Base-by-base conservation (phyloP, 1,140 invertebrate species). In the Drosophila tsacasi region DNA sequence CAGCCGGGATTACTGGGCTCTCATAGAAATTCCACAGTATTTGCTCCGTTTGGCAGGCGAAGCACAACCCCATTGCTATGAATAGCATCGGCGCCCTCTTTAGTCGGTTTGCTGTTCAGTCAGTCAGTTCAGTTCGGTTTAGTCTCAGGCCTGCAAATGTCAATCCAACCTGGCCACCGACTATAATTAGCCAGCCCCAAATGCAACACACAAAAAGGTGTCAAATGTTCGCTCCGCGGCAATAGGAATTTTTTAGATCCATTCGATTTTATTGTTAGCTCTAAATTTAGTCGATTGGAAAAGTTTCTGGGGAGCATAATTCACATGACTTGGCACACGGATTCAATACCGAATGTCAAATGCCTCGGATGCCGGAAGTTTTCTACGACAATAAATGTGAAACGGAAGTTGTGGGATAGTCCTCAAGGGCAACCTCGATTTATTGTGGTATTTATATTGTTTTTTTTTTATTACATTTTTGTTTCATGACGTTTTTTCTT, bases 151-250 rank as follows among this genome's bases (percentile, higher is more conserved):
- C 76, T 72, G 81, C 66, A 87, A 89, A 87, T 87, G 84, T 81
- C 84, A 87, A 63, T 76, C 76, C 58, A 67, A 62, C 65, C 83
- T 55, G 67, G 54, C 54, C 47, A 49, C 47, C 47, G 64, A 79
- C 85, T 89, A 89, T 73, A 84, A 89, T 89, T 89, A 89, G 85
- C 81, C 81, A n/a, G n/a, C n/a, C 59, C 46, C 44, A 75, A 75
- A 58, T 65, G 69, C 57, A 76, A 50, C 60, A 50, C 60, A 58
- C 37, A 76, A 46, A 81, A 83, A 89, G 80, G 84, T 89, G 64
- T 83, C 75, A 78, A 78, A 76, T 76, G 73, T 52, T 66, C n/a
- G 9, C 42, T 61, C 21, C 44, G 21, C 59, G 32, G 32, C 27
- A 17, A 23, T 13, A 32, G 35, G 50, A 47, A 57, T 42, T 35